Evolutionary conservation across 2,113 vertebrate species (phyloP), one percentile per base, ranked within the genome.

Genomic region (Hipposideros armiger): DNA sequence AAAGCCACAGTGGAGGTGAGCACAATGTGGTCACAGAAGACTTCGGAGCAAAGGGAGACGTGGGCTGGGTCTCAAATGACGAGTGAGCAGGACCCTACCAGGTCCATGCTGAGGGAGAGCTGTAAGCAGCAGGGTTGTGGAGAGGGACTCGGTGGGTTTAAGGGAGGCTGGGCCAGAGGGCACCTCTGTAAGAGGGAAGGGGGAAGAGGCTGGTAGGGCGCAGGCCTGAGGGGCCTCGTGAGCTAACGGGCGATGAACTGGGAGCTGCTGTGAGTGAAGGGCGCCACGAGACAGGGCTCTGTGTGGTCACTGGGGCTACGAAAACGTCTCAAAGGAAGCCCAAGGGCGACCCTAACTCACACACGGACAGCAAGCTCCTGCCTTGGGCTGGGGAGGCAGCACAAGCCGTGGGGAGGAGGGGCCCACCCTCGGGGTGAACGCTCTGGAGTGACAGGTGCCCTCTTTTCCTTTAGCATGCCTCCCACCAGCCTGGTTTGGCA

Each of bases 91-190:
- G 77, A 52, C 66, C 72, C 20, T 22, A 28, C 5, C 4, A 2
- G 42, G 28, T 3, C 69, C 3, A 0, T 2, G 13, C 52, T 36
- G 22, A 15, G 32, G 24, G 7, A 40, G 69, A 76, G 91, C 15
- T n/a, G 32, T 13, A 13, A 40, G 22, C 2, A 32, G 60, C 8
- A 70, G 88, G 28, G 74, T 28, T 0, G 6, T 11, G 56, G 1
- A 36, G 70, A 22, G 52, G 45, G 74, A 1, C n/a, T 40, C 5
- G 1, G 0, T 0, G 24, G 62, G 11, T 24, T 1, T 0, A 7
- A 19, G 20, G 40, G 11, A 22, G 32, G 81, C 60, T 36, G 84
- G 76, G 67, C 66, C 74, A 19, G 74, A 47, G 24, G 54, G 66
- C 17, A 10, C 5, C 72, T 45, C 30, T 11, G 73, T 32, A 20